These are phyloP conservation scores for Holocentrus rufus DNA, from an alignment of 2,797 vertebrate species.

Conservation along the genomic window DNA sequence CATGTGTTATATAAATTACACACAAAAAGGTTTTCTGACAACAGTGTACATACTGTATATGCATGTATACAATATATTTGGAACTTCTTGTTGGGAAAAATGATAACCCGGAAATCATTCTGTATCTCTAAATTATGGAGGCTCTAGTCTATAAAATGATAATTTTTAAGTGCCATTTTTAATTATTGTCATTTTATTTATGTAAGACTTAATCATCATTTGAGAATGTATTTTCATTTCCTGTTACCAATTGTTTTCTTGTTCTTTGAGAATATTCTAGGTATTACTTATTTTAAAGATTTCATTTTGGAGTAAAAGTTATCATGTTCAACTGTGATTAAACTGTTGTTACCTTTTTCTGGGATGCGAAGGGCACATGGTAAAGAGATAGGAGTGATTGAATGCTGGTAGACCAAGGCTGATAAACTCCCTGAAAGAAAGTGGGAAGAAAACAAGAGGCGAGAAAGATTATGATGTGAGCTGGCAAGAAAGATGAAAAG, in stretches of 20 bases:
- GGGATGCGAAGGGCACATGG: conserved; percentile 89
- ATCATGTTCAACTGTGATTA: not conserved
- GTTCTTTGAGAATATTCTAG: no score
- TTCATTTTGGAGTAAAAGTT: not conserved
- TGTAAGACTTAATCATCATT: no score
- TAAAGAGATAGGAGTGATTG: conserved; percentile 91
- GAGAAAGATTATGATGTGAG: conserved; percentile 12
- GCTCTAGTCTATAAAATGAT: no score
- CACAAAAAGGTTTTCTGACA: no score
- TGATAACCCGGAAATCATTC: not conserved
- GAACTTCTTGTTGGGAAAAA: not conserved
- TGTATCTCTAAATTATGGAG: not conserved
- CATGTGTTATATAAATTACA: conserved; percentile 1
- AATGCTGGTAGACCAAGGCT: conserved; percentile 92
- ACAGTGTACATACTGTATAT: no score
- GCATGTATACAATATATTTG: not conserved
- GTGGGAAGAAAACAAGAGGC: conserved; percentile 4
- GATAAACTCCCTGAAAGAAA: conserved; percentile 88
- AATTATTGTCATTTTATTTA: no score
- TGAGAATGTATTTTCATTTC: no score
- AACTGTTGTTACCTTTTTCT: conserved; percentile 82
- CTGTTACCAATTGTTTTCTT: no score
- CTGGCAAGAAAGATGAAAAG: not conserved
- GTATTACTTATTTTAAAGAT: not conserved
- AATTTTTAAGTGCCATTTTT: no score